A percentile compares a stretch with the other conserved stretches of the same genome.
These are phyloP conservation scores for Rissa tridactyla DNA, from an alignment of 2,113 vertebrate genomes.

Conservation along the genomic window DNA sequence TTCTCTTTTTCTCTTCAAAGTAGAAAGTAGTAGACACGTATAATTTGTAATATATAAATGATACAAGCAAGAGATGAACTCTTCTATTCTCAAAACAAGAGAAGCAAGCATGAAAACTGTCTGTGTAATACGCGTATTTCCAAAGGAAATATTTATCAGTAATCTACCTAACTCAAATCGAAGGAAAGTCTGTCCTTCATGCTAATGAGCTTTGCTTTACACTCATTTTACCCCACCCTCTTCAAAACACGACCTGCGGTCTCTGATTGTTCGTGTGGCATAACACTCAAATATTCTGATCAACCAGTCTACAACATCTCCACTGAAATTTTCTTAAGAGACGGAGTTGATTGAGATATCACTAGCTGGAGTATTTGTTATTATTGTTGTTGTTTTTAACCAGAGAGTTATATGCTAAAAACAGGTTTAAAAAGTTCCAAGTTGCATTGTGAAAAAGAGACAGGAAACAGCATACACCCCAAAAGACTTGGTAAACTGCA, in stretches of 20 bases:
- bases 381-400: neutral
- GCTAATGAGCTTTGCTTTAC: neutral
- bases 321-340: neutral
- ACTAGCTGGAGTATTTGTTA: neutral
- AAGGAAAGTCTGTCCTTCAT: neutral
- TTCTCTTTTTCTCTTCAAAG: neutral
- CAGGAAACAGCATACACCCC: neutral
- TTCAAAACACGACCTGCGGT: neutral
- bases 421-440: neutral
- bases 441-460: rapidly evolving
- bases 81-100: neutral
- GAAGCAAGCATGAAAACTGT: neutral
- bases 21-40: neutral
- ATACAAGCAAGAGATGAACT: neutral
- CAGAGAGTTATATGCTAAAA: neutral
- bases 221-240: neutral
- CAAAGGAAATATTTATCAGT: neutral
- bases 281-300: neutral
- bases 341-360: neutral
- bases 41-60: neutral
- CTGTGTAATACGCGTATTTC: neutral
- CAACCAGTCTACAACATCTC: neutral
- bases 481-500: neutral
- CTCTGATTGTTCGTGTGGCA: neutral
- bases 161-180: neutral